Evolutionary conservation across 2,797 vertebrate species (phyloP), one percentile per base, ranked within the genome.

Genomic region (Sardinella longiceps): DNA sequence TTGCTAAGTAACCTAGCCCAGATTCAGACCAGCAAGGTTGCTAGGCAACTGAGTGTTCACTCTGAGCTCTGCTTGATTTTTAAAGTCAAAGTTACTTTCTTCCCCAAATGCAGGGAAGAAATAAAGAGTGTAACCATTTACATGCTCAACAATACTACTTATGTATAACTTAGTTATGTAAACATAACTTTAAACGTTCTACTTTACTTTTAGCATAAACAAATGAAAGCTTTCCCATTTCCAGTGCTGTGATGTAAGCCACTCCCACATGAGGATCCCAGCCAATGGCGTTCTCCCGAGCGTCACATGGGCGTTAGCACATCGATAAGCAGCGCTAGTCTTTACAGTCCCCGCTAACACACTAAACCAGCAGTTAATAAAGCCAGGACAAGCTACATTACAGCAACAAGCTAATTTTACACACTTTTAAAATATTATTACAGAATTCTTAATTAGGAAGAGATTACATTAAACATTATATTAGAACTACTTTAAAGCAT

Each of bases 1-100:
- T 1, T 2, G 15, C 1, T 70, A 74, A 33, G 30, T 74, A 15
- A 37, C 5, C 10, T n/a, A 63, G 58, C 3, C 28, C 60, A 14
- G 30, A 14, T 28, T 30, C 11, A 33, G 15, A 14, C 15, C 66
- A 4, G 30, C 9, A 12, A 37, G 5, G 60, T 14, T 30, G 11
- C 30, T 33, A 39, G 33, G 14, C 11, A 14, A 33, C 66, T 37
- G 66, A 74, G 18, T 74, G 87, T 88, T 89, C 88, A 89, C 89
- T 87, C 88, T 90, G 88, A 92, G 90, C 91, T 86, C 87, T 86
- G 88, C 83, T 84, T 86, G 89, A 85, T 89, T 89, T 91, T 92
- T 90, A 91, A 91, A 87, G 85, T 60, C 83, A 82, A 89, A 85
- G 74, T 82, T 81, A 84, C 82, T 74, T 39, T 39, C 7, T 15